Evolutionary conservation across 2,797 vertebrate species (phyloP).

Genomic region (Melanotaenia parkinsoni): DNA sequence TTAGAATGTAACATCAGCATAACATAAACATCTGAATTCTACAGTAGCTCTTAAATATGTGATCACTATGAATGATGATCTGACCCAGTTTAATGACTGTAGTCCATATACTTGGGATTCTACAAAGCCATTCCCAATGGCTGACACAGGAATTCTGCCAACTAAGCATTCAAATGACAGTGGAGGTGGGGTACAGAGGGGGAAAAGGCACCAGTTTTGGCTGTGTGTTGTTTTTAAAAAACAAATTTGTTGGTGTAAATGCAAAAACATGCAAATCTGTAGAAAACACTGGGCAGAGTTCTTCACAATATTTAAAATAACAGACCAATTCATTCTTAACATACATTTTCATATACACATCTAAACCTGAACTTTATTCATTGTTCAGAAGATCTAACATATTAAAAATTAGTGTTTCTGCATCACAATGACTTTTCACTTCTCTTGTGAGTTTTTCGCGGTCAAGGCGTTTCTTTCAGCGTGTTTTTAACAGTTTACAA

Average conservation of each 20-base stretch:
- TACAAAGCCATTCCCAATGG: constrained; percentile 26
- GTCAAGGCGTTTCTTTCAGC: no score
- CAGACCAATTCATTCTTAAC: no score
- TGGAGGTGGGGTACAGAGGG: background rate
- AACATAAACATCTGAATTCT: background rate
- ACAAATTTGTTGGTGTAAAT: no score
- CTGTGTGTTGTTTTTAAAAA: no score
- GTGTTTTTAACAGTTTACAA: no score
- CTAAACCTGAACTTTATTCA: no score
- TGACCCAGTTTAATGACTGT: background rate
- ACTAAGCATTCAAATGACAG: constrained; percentile 7
- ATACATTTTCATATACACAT: no score
- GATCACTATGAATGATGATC: constrained; percentile 28
- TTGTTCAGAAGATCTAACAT: no score
- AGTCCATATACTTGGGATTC: constrained; percentile 30
- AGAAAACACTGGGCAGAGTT: constrained; percentile 3
- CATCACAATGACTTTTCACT: no score
- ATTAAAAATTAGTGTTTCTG: no score
- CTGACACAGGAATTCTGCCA: constrained; percentile 20
- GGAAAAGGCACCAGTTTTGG: no score
- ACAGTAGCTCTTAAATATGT: background rate
- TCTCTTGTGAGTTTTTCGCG: no score
- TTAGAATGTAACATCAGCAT: background rate
- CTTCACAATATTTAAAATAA: background rate
- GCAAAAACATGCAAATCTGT: background rate